Conservation (phyloP, 2,888 invertebrate genomes). For the Spilarctia lutea region DNA sequence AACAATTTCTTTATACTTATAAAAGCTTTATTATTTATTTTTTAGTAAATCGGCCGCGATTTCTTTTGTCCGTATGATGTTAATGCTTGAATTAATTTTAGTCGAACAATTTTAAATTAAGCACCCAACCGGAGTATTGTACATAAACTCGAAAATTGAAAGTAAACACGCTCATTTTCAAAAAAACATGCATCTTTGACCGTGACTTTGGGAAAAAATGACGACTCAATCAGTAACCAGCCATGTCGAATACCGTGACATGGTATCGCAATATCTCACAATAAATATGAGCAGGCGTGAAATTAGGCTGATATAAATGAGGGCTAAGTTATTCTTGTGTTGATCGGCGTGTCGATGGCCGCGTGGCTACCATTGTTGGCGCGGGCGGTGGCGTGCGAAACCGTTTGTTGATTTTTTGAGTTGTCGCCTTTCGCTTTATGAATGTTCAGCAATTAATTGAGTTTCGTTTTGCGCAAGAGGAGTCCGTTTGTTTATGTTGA, state of each 20-base stretch:
- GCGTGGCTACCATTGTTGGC: slow-evolving; percentile 77
- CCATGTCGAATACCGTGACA: slow-evolving; percentile 80
- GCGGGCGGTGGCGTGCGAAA: slow-evolving; percentile 65
- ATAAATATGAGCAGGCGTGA: slow-evolving; percentile 81
- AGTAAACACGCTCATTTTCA: slow-evolving; percentile 26
- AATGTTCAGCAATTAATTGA: slow-evolving; percentile 73
- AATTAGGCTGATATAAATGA: slow-evolving; percentile 81
- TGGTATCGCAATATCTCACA: slow-evolving; percentile 79
- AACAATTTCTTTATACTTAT: slow-evolving; percentile 80
- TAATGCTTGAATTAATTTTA: slow-evolving; percentile 80
- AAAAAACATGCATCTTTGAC: slow-evolving; percentile 35
- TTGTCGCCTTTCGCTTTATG: slow-evolving; percentile 61
- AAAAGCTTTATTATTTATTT: slow-evolving; percentile 76
- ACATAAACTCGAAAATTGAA: slow-evolving; percentile 47
- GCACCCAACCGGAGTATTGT: slow-evolving; percentile 57
- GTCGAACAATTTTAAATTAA: slow-evolving; percentile 66
- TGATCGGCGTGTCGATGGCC: slow-evolving; percentile 74
- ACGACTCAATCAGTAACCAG: slow-evolving; percentile 80
- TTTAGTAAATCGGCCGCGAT: slow-evolving; percentile 72
- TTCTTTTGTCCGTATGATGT: slow-evolving; percentile 69
- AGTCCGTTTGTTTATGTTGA: slow-evolving; percentile 45
- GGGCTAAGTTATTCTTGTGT: slow-evolving; percentile 73
- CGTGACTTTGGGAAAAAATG: slow-evolving; percentile 55
- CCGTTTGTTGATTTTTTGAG: slow-evolving; percentile 80
- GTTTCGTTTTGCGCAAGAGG: slow-evolving; percentile 47